Percentiles rank a stretch among this genome's conserved stretches.
These are phyloP conservation scores for Papilio machaon DNA, from an alignment of 1,140 invertebrate species.

Conservation along the genomic window DNA sequence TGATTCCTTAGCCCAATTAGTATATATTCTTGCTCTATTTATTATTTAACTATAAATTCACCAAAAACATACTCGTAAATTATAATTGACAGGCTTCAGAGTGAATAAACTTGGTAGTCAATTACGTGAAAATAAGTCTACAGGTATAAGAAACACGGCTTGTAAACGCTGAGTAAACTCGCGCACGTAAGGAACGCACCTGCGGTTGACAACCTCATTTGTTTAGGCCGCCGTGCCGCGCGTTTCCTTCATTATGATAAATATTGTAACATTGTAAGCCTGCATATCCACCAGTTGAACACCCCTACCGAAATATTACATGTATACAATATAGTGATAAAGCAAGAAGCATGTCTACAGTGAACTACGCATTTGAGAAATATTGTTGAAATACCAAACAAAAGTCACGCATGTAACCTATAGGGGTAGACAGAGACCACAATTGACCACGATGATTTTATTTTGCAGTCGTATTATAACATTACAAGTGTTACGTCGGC, in stretches of 20 bases:
- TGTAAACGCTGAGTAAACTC: constrained; percentile 26
- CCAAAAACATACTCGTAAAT: background rate
- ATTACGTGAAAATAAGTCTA: constrained; percentile 30
- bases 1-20: too few species aligned
- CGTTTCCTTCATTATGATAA: constrained; percentile 35
- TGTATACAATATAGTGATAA: constrained; percentile 2
- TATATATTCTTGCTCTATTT: too few species aligned
- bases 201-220: constrained; percentile 40
- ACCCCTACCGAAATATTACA: background rate
- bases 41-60: background rate
- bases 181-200: constrained; percentile 33
- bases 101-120: constrained; percentile 8
- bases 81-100: background rate
- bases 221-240: constrained; percentile 31
- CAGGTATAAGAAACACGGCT: constrained; percentile 9
- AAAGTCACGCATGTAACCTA: too few species aligned
- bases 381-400: background rate
- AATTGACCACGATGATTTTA: too few species aligned
- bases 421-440: too few species aligned
- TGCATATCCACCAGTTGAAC: constrained; percentile 3
- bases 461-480: background rate
- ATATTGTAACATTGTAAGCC: constrained; percentile 32
- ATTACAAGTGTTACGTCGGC: background rate
- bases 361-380: background rate
- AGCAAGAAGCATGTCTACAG: background rate